Evolutionary conservation across 2,113 vertebrate genomes (phyloP).

Genomic region (Pterocles orientalis): DNA sequence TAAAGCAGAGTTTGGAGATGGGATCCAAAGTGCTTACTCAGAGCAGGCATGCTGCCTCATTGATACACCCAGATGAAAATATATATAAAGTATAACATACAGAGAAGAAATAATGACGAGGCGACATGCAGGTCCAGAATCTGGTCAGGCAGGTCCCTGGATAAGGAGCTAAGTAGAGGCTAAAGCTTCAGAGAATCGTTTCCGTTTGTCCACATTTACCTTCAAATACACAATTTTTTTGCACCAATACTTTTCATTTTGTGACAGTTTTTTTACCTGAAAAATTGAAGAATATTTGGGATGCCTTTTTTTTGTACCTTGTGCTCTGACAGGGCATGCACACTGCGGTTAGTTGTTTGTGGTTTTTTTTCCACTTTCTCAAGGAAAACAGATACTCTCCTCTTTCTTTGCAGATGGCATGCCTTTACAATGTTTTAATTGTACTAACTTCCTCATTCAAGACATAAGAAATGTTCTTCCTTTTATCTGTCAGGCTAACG

Average conservation of each 20-base stretch:
- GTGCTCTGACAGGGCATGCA: background rate
- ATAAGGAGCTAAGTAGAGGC: background rate
- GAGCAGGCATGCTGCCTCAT: background rate
- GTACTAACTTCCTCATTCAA: background rate
- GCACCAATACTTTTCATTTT: background rate
- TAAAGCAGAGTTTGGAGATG: conserved; percentile 14
- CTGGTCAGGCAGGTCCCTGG: background rate
- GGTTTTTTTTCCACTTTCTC: background rate
- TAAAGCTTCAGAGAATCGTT: background rate
- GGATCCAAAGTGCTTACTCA: conserved; percentile 23
- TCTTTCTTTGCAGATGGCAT: background rate
- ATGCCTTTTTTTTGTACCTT: background rate
- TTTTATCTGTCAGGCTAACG: background rate
- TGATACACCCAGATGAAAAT: background rate
- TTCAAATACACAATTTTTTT: background rate
- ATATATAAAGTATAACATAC: background rate
- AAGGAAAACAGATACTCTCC: background rate
- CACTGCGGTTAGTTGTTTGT: too few relatives aligned
- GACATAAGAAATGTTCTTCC: background rate
- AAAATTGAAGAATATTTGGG: background rate
- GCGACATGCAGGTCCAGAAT: background rate
- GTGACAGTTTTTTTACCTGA: background rate
- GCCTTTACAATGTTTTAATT: background rate
- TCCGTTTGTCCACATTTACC: background rate
- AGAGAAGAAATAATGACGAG: background rate